Evolutionary conservation across 1,140 invertebrate genomes (phyloP).

Genomic region (Caenorhabditis latens): DNA sequence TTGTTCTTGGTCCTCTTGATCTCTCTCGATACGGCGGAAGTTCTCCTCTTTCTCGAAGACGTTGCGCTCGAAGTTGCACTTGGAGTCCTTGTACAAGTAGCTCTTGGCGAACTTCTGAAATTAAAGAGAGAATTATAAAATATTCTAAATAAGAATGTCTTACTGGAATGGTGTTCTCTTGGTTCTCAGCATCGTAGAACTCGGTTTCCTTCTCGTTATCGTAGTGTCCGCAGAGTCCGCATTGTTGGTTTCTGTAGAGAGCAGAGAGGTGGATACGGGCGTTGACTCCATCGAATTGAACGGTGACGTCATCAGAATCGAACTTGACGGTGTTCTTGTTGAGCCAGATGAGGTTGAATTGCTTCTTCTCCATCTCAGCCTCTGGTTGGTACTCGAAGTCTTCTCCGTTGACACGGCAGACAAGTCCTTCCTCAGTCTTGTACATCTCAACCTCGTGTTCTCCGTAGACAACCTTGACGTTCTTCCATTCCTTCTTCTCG

Average conservation of each 20-base stretch:
- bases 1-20: slow-evolving; percentile 24
- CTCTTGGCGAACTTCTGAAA: slow-evolving; percentile 56
- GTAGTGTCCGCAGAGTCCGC: slow-evolving; percentile 65
- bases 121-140: not conserved
- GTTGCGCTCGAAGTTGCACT: slow-evolving; percentile 59
- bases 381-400: slow-evolving; percentile 50
- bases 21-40: slow-evolving; percentile 19
- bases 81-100: slow-evolving; percentile 59
- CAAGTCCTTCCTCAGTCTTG: slow-evolving; percentile 49
- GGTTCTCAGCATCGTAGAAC: slow-evolving; percentile 62
- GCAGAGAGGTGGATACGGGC: slow-evolving; percentile 45
- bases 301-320: slow-evolving; percentile 57
- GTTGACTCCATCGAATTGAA: slow-evolving; percentile 61
- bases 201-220: slow-evolving; percentile 62
- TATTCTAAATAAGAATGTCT: not conserved
- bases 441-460: slow-evolving; percentile 54
- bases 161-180: slow-evolving; percentile 57
- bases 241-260: slow-evolving; percentile 64
- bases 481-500: slow-evolving; percentile 60
- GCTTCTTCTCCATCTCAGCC: slow-evolving; percentile 12
- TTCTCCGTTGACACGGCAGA: slow-evolving; percentile 61
- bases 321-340: slow-evolving; percentile 38
- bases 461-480: slow-evolving; percentile 56
- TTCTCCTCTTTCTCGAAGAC: slow-evolving; percentile 53
- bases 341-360: slow-evolving; percentile 41